Conservation (phyloP, 2,113 vertebrate genomes). For the Oceanites oceanicus region DNA sequence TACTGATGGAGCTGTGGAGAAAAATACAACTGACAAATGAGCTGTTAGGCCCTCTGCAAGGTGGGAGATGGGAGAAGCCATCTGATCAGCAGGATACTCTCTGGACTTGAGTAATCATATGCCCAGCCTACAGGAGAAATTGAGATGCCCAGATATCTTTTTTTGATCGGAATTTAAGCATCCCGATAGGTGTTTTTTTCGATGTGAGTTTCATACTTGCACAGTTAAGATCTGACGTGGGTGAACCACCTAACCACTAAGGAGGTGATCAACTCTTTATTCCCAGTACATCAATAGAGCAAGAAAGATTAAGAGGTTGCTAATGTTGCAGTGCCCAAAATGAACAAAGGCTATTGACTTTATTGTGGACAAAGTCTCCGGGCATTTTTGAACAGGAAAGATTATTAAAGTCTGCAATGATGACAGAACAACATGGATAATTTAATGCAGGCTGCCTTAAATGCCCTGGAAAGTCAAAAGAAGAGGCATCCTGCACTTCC, state of each 20-base stretch:
- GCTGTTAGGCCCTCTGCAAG: background rate
- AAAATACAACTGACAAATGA: background rate
- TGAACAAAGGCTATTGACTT: background rate
- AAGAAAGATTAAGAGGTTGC: background rate
- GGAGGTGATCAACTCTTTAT: background rate
- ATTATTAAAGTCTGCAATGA: background rate
- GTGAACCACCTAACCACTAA: background rate
- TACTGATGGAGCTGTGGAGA: background rate
- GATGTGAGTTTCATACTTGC: background rate
- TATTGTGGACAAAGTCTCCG: background rate
- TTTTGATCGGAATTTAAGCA: background rate
- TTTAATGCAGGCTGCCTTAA: background rate
- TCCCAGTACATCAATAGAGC: background rate
- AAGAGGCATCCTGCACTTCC: background rate
- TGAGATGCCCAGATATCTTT: background rate
- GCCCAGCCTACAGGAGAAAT: background rate
- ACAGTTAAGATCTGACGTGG: background rate
- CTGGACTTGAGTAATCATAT: background rate
- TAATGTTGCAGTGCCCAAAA: background rate
- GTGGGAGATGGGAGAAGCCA: background rate
- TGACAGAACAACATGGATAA: background rate
- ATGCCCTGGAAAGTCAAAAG: background rate
- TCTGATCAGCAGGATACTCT: background rate
- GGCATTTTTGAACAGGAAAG: background rate
- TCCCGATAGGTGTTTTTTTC: background rate